Evolutionary conservation across 2,888 invertebrate genomes (phyloP).

Genomic region (Strigamia crassipes): DNA sequence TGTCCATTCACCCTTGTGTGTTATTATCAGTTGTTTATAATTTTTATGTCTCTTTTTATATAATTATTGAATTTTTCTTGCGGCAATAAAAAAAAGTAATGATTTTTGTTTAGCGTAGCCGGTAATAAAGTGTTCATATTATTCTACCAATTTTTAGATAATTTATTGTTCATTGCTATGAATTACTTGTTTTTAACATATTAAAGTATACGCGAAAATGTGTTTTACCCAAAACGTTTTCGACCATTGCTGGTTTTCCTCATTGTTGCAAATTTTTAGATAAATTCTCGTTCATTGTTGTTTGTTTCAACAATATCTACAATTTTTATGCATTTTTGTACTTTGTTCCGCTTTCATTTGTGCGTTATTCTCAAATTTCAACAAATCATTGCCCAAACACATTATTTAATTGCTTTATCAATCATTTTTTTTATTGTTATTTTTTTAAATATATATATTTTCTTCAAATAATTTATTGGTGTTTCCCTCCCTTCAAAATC

Average conservation of each 20-base stretch:
- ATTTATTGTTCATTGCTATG: too few species aligned
- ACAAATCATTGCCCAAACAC: background rate
- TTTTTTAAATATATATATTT: background rate
- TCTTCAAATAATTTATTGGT: background rate
- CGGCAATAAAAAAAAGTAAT: too few species aligned
- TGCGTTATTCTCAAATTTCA: background rate
- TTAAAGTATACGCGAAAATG: too few species aligned
- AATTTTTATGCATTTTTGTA: too few species aligned
- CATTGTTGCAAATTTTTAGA: background rate
- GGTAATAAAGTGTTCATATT: too few species aligned
- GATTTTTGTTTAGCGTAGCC: too few species aligned
- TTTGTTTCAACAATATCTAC: too few species aligned
- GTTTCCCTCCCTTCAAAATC: constrained; percentile 19
- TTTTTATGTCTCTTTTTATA: background rate
- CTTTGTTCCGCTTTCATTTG: too few species aligned
- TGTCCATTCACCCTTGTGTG: background rate
- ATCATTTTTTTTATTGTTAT: background rate
- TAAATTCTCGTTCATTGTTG: background rate
- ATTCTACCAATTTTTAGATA: too few species aligned
- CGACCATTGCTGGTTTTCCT: background rate
- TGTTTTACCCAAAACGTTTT: too few species aligned
- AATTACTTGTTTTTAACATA: too few species aligned
- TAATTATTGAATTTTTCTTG: background rate
- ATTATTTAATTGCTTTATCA: background rate
- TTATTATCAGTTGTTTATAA: background rate